These are phyloP conservation scores for Rostratula benghalensis DNA, from an alignment of 2,113 vertebrate species.

Conservation along the genomic window DNA sequence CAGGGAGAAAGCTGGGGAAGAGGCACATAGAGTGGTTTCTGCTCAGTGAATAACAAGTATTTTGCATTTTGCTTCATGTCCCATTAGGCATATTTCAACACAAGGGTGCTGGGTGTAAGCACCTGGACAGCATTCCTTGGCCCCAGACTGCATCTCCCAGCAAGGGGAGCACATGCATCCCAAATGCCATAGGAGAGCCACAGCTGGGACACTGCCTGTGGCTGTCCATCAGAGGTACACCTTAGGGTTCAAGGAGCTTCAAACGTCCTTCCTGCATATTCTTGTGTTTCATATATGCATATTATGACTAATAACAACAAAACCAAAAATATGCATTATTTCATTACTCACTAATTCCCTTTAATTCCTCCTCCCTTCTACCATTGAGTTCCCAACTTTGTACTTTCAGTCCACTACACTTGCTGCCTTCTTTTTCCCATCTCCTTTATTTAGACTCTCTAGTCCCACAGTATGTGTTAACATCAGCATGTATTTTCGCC, in stretches of 20 bases:
- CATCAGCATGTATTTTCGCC: not conserved
- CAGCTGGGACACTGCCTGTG: not conserved
- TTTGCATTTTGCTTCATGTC: not conserved
- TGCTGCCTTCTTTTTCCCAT: not conserved
- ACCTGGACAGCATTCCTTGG: not conserved
- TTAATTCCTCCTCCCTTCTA: not conserved
- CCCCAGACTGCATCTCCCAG: accelerated
- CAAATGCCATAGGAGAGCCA: not conserved
- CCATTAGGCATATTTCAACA: not conserved
- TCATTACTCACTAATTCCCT: not conserved
- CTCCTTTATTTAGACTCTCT: not conserved
- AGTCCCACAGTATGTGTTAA: not conserved
- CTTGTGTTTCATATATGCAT: not conserved
- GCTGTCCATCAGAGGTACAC: not conserved
- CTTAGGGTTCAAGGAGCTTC: not conserved
- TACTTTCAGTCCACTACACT: not conserved
- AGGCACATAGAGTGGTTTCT: not conserved
- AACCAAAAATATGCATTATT: not conserved
- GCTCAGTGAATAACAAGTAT: not conserved
- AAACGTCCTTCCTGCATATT: not conserved
- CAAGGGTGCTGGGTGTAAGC: not conserved
- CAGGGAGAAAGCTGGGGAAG: not conserved
- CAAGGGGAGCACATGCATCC: not conserved
- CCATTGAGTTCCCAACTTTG: not conserved
- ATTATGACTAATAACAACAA: not conserved